These are phyloP conservation scores for Tinamus major DNA, from an alignment of 2,797 vertebrate genomes.

Conservation along the genomic window DNA sequence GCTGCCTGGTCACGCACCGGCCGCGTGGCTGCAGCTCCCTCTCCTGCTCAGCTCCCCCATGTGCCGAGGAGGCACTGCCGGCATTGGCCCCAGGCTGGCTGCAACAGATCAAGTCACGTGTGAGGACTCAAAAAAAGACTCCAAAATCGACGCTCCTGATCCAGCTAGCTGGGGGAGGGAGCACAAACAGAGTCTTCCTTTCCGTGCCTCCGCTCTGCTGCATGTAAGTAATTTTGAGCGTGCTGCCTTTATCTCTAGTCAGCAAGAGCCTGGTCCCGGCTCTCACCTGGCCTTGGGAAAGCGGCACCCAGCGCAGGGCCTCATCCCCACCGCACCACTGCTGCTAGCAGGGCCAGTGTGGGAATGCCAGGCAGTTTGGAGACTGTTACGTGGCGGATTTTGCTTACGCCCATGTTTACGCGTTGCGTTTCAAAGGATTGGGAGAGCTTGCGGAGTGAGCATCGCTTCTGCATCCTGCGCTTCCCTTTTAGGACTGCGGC, in stretches of 20 bases:
- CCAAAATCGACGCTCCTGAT: accelerated
- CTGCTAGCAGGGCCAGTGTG: not conserved
- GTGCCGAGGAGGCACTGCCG: too few species aligned
- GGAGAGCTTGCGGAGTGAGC: slow-evolving; percentile 65
- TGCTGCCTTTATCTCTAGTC: not conserved
- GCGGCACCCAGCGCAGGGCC: slow-evolving; percentile 46
- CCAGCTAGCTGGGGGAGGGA: not conserved
- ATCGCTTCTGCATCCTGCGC: slow-evolving; percentile 20
- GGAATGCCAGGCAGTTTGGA: slow-evolving; percentile 49
- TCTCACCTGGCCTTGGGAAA: slow-evolving; percentile 54
- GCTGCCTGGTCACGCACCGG: too few species aligned
- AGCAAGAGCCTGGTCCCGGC: too few species aligned
- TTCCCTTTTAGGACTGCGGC: slow-evolving; percentile 44
- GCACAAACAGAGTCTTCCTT: accelerated
- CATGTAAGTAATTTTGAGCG: not conserved
- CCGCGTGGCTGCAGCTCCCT: too few species aligned
- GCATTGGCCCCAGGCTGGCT: too few species aligned
- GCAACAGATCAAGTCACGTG: not conserved
- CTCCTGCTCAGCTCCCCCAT: too few species aligned
- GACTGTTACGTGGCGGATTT: slow-evolving; percentile 57
- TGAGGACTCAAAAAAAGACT: not conserved
- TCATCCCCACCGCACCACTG: not conserved
- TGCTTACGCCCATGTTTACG: slow-evolving; percentile 69
- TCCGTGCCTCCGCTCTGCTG: not conserved
- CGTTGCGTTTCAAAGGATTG: slow-evolving; percentile 81